phyloP scores from a whole-genome alignment of 2,797 vertebrate genomes.

The Aplochiton taeniatus region DNA sequence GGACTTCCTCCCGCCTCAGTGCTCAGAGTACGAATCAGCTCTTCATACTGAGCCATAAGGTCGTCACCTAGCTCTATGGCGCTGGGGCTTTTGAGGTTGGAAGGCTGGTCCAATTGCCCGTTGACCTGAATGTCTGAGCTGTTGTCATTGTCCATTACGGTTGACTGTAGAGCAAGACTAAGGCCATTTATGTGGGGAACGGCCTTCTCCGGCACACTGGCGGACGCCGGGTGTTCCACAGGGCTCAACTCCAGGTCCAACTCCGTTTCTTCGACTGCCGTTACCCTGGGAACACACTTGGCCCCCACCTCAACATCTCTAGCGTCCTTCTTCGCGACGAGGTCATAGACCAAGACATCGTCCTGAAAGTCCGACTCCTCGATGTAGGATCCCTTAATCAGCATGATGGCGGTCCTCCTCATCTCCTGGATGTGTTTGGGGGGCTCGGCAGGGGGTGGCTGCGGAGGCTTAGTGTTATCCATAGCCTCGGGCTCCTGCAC shows the following conservation, averaged over 20 bases:
- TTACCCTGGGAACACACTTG: constrained; percentile 1
- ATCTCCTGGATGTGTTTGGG: constrained; percentile 93
- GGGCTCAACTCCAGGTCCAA: background rate
- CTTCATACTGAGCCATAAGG: constrained; percentile 86
- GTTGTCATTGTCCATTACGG: constrained; percentile 35
- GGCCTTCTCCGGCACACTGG: constrained; percentile 24
- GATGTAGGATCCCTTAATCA: constrained; percentile 90
- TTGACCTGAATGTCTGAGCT: constrained; percentile 40
- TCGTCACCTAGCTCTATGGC: constrained; percentile 73
- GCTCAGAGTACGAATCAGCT: constrained; percentile 86
- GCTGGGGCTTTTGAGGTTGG: constrained; percentile 42
- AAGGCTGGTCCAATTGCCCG: constrained; percentile 45
- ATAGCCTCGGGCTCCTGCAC: constrained; percentile 76
- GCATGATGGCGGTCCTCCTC: constrained; percentile 86
- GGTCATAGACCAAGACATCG: constrained; percentile 91
- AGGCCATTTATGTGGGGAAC: constrained; percentile 64
- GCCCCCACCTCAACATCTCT: constrained; percentile 45
- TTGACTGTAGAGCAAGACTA: constrained; percentile 38
- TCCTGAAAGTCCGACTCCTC: constrained; percentile 97
- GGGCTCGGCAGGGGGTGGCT: constrained; percentile 65
- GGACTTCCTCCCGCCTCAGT: constrained; percentile 59
- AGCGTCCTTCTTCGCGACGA: constrained; percentile 88
- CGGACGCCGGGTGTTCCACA: background rate
- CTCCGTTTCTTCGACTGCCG: constrained; percentile 25
- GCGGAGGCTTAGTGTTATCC: constrained; percentile 41